Evolutionary conservation across 2,888 invertebrate genomes (phyloP).

Genomic region (Calameuta filiformis): DNA sequence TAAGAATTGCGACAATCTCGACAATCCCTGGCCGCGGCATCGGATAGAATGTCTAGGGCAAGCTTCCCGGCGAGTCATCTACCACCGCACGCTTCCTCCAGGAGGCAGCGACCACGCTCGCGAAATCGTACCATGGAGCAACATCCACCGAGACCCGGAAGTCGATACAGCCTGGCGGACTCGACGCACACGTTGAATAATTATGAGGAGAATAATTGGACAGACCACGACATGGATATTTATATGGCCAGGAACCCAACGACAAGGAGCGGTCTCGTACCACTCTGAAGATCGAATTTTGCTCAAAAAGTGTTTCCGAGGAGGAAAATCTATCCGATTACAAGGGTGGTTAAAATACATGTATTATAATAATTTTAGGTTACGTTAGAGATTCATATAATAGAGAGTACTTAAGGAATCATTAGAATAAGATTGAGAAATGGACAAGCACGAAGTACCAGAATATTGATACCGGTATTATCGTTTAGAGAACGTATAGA

Average conservation of each 20-base stretch:
- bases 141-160: conserved; percentile 75
- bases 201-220: conserved; percentile 93
- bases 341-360: neutral
- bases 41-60: conserved; percentile 83
- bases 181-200: conserved; percentile 85
- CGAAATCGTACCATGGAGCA: conserved; percentile 77
- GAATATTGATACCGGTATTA: neutral
- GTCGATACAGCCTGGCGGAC: conserved; percentile 82
- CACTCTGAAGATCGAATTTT: conserved; percentile 69
- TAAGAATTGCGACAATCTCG: conserved; percentile 86
- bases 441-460: neutral
- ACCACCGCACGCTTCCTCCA: conserved; percentile 68
- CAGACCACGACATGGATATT: conserved; percentile 95
- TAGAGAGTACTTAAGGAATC: neutral
- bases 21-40: conserved; percentile 85
- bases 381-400: neutral
- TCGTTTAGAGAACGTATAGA: neutral
- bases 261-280: conserved; percentile 85
- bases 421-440: neutral
- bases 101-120: conserved; percentile 81
- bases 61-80: conserved; percentile 77
- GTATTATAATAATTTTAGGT: neutral
- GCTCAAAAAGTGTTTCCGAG: neutral
- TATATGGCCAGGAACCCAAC: conserved; percentile 94
- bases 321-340: conserved; percentile 20